phyloP scores from a whole-genome alignment of 2,113 vertebrate species.

The Sylvietta virens region DNA sequence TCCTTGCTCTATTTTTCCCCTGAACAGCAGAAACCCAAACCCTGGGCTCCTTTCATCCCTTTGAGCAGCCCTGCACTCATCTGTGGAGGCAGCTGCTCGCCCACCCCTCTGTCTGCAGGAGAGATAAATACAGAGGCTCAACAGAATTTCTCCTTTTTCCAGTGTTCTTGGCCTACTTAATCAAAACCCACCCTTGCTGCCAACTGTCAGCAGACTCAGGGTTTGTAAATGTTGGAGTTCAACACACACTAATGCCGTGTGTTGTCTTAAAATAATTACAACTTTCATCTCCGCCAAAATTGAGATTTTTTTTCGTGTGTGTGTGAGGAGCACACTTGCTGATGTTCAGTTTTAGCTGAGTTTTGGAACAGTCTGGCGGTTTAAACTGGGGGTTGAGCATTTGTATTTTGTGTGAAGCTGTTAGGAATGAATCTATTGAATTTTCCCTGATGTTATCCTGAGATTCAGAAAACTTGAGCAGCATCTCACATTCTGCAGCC shows the following conservation, averaged over 20 bases:
- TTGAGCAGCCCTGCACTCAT: neutral
- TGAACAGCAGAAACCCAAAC: neutral
- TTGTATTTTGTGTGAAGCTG: neutral
- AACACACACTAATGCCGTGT: neutral
- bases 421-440: neutral
- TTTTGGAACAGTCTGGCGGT: neutral
- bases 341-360: neutral
- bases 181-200: neutral
- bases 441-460: neutral
- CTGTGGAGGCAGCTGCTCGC: neutral
- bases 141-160: neutral
- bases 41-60: neutral
- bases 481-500: neutral
- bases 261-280: neutral
- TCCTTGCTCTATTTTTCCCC: neutral
- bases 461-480: neutral
- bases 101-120: constrained; percentile 17
- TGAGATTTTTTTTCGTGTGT: neutral
- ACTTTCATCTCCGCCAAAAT: neutral
- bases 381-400: neutral
- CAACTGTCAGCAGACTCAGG: neutral
- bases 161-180: neutral
- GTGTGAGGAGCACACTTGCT: neutral
- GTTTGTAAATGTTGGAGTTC: neutral
- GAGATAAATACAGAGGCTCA: neutral